Evolutionary conservation across 2,797 vertebrate genomes (phyloP).

Genomic region (Ambastaia sidthimunki): DNA sequence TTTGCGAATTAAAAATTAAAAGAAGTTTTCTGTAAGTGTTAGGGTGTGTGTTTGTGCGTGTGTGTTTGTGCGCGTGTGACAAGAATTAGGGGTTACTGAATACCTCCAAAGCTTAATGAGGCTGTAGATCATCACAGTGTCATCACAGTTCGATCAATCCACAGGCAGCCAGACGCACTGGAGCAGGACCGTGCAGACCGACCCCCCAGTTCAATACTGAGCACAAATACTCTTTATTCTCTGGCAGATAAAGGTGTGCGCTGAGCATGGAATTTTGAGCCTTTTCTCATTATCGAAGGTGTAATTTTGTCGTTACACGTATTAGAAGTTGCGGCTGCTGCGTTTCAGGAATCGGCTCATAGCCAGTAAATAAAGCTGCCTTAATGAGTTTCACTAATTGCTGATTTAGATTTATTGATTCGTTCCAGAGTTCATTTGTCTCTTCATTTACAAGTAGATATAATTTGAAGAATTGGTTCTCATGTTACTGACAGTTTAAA

Average conservation of each 20-base stretch:
- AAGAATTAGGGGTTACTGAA: slow-evolving; percentile 49
- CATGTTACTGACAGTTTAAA: slow-evolving; percentile 9
- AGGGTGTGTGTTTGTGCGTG: no score
- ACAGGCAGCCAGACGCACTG: slow-evolving; percentile 53
- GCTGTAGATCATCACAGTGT: slow-evolving; percentile 76
- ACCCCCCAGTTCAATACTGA: slow-evolving; percentile 57
- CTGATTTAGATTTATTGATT: slow-evolving; percentile 54
- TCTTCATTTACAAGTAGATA: slow-evolving; percentile 50
- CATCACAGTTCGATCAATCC: slow-evolving; percentile 70
- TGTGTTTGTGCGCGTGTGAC: slow-evolving; percentile 4
- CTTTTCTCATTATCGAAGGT: slow-evolving; percentile 42
- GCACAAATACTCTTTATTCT: slow-evolving; percentile 37
- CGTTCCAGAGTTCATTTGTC: slow-evolving; percentile 46
- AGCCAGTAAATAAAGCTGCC: slow-evolving; percentile 33
- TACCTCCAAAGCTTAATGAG: slow-evolving; percentile 73
- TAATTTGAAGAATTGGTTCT: slow-evolving; percentile 8
- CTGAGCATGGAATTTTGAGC: slow-evolving; percentile 32
- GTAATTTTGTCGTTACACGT: slow-evolving; percentile 44
- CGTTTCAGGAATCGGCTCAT: slow-evolving; percentile 33
- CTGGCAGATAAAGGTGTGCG: slow-evolving; percentile 25
- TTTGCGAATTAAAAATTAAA: no score
- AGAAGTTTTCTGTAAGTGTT: no score
- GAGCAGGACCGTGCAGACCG: slow-evolving; percentile 60
- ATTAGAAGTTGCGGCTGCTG: slow-evolving; percentile 33
- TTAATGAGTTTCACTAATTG: slow-evolving; percentile 39